phyloP scores from a whole-genome alignment of 2,797 vertebrate genomes.

The Trachurus trachurus region DNA sequence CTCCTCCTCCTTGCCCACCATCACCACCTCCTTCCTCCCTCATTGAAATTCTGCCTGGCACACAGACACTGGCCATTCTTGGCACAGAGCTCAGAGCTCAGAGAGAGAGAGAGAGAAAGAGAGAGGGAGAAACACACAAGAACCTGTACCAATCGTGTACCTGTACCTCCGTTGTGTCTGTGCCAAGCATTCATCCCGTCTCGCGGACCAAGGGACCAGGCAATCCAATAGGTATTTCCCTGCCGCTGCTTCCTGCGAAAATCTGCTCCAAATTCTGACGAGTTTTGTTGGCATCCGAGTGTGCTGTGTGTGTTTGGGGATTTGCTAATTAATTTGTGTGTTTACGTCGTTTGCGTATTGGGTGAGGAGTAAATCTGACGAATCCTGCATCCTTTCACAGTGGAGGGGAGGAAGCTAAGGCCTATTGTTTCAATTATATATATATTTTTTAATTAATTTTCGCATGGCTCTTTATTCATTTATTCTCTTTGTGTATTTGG shows the following conservation, averaged over 20 bases:
- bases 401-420: constrained; percentile 51
- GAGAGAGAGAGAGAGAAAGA: constrained; percentile 60
- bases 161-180: constrained; percentile 73
- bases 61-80: constrained; percentile 86
- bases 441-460: constrained; percentile 26
- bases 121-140: constrained; percentile 70
- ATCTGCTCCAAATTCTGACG: constrained; percentile 67
- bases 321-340: constrained; percentile 78
- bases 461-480: constrained; percentile 12
- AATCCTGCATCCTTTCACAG: constrained; percentile 49
- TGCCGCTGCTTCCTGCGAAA: constrained; percentile 72
- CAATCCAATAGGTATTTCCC: constrained; percentile 82
- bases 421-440: constrained; percentile 61
- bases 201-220: constrained; percentile 78
- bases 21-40: constrained; percentile 81
- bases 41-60: constrained; percentile 89
- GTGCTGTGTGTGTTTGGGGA: constrained; percentile 54
- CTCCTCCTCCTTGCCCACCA: constrained; percentile 71
- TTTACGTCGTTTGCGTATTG: constrained; percentile 67
- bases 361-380: constrained; percentile 57
- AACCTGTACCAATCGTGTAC: constrained; percentile 80
- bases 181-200: constrained; percentile 82
- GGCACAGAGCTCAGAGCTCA: constrained; percentile 79
- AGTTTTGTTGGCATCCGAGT: constrained; percentile 68
- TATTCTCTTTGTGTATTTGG: constrained; percentile 11